Conservation (phyloP, 2,113 vertebrate genomes). For the Empidonax traillii region DNA sequence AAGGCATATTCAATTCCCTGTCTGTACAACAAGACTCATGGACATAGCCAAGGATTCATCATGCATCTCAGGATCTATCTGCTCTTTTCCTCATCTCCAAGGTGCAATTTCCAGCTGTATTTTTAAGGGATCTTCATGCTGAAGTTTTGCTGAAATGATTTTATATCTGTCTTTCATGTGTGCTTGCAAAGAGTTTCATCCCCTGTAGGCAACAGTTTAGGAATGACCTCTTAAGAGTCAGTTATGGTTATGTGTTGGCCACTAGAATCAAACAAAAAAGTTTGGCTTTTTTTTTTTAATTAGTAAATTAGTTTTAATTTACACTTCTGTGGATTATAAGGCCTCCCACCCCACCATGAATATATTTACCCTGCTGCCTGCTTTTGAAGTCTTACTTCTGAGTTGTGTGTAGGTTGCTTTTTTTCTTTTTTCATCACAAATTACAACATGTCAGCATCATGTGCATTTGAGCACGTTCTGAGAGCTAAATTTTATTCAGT, state of each 20-base stretch:
- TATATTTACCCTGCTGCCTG: not conserved
- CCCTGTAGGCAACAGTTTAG: not conserved
- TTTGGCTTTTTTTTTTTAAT: not conserved
- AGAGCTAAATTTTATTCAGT: not conserved
- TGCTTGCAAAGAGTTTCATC: not conserved
- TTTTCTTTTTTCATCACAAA: not conserved
- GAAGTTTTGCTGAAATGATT: not conserved
- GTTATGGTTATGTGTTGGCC: not conserved
- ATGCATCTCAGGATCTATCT: accelerated
- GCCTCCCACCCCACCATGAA: accelerated
- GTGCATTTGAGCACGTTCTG: accelerated
- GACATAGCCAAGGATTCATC: not conserved
- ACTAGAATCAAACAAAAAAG: not conserved
- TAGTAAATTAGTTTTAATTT: not conserved
- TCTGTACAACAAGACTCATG: accelerated
- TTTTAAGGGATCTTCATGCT: not conserved
- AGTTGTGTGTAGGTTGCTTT: not conserved
- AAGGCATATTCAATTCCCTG: not conserved
- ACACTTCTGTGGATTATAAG: not conserved
- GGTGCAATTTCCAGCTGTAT: not conserved
- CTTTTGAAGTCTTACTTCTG: not conserved
- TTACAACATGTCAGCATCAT: not conserved
- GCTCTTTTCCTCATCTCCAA: not conserved
- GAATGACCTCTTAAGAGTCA: not conserved
- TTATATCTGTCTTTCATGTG: not conserved